These are phyloP conservation scores for Chaenocephalus aceratus DNA, from an alignment of 2,113 vertebrate species.

Conservation along the genomic window DNA sequence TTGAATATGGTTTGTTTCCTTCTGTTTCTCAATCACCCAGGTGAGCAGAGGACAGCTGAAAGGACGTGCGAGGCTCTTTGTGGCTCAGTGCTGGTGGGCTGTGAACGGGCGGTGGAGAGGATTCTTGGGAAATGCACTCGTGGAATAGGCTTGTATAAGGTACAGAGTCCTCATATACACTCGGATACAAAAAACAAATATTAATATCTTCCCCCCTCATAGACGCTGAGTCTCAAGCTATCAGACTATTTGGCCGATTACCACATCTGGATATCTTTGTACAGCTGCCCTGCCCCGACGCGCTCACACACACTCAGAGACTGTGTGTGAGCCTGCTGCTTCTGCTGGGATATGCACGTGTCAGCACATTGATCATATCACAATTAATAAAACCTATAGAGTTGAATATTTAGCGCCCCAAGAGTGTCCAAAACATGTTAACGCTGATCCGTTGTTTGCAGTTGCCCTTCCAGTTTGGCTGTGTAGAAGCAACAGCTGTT, in stretches of 20 bases:
- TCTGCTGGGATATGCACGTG: conserved; percentile 76
- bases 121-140: conserved; percentile 70
- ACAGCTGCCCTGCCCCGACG: conserved; percentile 70
- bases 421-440: too few species aligned
- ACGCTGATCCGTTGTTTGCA: too few species aligned
- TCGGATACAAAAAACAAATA: not conserved
- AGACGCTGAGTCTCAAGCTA: conserved; percentile 83
- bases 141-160: conserved; percentile 80
- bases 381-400: too few species aligned
- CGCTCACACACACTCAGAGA: conserved; percentile 77
- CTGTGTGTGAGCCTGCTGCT: conserved; percentile 81
- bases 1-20: too few species aligned
- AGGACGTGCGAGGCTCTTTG: conserved; percentile 80
- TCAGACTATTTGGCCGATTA: conserved; percentile 83
- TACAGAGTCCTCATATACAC: conserved; percentile 35
- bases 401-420: too few species aligned
- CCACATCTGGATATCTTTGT: conserved; percentile 82
- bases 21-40: conserved; percentile 29
- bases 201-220: not conserved
- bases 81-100: conserved; percentile 86
- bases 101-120: conserved; percentile 83
- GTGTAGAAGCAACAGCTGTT: too few species aligned
- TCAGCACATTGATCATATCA: conserved; percentile 68
- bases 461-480: too few species aligned
- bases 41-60: conserved; percentile 50